Conservation (phyloP, 2,113 vertebrate genomes). For the Bucco capensis region DNA sequence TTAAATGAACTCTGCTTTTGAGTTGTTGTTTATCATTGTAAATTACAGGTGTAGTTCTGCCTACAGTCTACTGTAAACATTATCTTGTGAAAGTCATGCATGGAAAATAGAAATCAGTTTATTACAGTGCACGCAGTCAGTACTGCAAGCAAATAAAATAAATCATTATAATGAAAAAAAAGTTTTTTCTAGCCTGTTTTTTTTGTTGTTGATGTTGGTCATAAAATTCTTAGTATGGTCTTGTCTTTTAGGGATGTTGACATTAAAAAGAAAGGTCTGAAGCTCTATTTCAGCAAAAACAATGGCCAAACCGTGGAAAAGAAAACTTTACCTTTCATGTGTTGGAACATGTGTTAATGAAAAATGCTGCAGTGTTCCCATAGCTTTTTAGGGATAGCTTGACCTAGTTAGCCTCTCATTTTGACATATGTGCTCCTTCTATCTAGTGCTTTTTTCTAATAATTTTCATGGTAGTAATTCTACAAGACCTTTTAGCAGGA, state of each 20-base stretch:
- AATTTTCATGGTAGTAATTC: neutral
- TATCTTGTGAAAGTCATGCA: neutral
- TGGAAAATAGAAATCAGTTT: neutral
- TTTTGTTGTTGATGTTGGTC: neutral
- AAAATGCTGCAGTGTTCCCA: neutral
- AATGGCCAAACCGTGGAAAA: neutral
- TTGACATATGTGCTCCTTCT: neutral
- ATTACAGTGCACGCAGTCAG: neutral
- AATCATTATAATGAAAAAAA: neutral
- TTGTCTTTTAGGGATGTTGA: neutral
- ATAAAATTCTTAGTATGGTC: neutral
- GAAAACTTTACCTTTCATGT: neutral
- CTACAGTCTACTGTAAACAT: neutral
- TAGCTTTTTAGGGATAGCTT: neutral
- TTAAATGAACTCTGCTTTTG: neutral
- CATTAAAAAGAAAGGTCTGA: neutral
- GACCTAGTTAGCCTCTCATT: neutral
- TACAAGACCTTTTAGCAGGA: neutral
- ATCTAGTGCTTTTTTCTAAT: neutral
- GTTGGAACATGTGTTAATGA: neutral
- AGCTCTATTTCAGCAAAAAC: neutral
- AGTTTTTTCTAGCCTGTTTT: neutral
- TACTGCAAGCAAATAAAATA: neutral
- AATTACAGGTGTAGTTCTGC: neutral
- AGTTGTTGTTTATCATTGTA: neutral